phyloP scores from a whole-genome alignment of 2,888 invertebrate species.

The Calliphora vomitoria region DNA sequence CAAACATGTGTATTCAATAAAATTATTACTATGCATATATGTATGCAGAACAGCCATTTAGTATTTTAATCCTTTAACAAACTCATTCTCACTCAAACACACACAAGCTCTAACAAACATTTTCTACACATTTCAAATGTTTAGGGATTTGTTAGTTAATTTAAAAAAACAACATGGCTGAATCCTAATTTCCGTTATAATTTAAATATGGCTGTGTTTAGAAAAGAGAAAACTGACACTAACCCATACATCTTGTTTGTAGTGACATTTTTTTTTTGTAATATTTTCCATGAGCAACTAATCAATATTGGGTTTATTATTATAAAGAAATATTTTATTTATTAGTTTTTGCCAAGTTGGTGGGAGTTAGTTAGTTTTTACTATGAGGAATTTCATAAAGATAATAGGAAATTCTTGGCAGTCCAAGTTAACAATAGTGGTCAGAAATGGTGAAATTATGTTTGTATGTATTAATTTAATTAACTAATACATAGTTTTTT shows the following conservation, averaged over 20 bases:
- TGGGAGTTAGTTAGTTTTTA: conserved; percentile 47
- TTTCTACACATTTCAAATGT: conserved; percentile 5
- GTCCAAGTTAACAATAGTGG: too few species aligned
- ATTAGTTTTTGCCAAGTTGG: conserved; percentile 15
- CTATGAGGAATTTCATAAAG: conserved; percentile 31
- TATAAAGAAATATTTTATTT: neutral
- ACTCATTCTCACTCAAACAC: neutral
- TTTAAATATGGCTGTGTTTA: conserved; percentile 11
- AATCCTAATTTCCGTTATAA: conserved; percentile 65
- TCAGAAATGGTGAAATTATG: too few species aligned
- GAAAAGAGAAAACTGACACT: neutral
- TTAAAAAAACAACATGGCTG: conserved; percentile 60
- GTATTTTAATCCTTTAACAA: conserved; percentile 42
- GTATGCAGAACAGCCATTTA: neutral
- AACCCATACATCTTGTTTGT: neutral
- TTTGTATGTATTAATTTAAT: too few species aligned
- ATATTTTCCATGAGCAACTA: neutral
- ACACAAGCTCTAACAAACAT: neutral
- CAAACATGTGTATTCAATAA: neutral
- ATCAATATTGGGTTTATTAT: neutral
- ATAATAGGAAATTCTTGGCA: neutral
- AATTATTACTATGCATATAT: neutral
- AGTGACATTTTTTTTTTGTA: neutral
- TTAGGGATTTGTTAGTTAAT: conserved; percentile 58
- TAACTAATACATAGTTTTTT: too few species aligned